Base-by-base conservation (phyloP, 1,140 invertebrate species). In the Agraylea sexmaculata region DNA sequence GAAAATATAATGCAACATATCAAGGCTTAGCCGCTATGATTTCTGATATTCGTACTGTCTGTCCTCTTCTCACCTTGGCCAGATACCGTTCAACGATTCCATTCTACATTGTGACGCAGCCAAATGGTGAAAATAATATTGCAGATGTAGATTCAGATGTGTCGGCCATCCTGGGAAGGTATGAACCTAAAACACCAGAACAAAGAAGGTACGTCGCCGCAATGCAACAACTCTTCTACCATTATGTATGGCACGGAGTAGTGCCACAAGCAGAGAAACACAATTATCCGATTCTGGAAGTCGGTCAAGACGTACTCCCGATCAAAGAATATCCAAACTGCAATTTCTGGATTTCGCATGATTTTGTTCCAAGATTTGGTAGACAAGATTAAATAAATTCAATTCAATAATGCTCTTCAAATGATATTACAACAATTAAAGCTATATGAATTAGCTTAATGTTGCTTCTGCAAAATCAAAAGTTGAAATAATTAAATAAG, bases 211-310 rank as follows among this genome's bases (percentile, higher is more conserved):
- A 80, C 45, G 71, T 83, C 22, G 73, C 75, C 1, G 78, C 83
- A 2, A 84, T 88, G 65, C 83, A 87, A 52, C 74, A 81, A 37
- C 55, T 87, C 1, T 89, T 89, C 55, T 87, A 86, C 52, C 74
- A 80, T 45, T 88, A 75, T 47, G 82, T 87, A 0, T 77, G 76
- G 64, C 71, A 82, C 42, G 81, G 79, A 7, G 70, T 72, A 31
- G 59, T 83, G 15, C 57, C 71, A 4, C 68, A 73, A 2, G 64
- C 62, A 1, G 67, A 75, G 27, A 59, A 68, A 4, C 60, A 64
- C 2, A 66, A 70, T 21, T 21, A 20, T 1, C 54, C 52, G 40
- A 61, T 83, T 13, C 61, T 84, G 1, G 62, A 76, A 17, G 71
- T 85, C 1, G 78, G 69, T 3, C 77, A 84, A 53, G 81, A 85